Evolutionary conservation across 2,113 vertebrate species (phyloP).

Genomic region (Acrocephalus kingi): DNA sequence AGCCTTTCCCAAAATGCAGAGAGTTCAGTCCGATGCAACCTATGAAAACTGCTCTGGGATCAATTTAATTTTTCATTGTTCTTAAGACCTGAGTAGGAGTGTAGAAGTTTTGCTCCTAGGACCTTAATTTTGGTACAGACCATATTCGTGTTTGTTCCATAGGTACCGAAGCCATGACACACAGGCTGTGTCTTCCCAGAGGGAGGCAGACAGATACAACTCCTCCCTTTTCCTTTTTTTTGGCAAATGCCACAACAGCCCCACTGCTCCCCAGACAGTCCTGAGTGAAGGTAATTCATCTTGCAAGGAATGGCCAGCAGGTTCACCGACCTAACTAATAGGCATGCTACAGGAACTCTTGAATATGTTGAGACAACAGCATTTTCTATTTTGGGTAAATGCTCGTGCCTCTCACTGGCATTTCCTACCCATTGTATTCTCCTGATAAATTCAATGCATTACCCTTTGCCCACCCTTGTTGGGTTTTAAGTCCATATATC

Average conservation of each 20-base stretch:
- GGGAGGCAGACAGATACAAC: background rate
- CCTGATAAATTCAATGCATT: background rate
- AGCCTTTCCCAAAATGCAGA: background rate
- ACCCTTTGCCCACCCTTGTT: background rate
- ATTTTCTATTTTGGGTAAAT: background rate
- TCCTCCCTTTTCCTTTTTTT: background rate
- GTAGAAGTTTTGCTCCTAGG: background rate
- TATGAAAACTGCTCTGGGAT: background rate
- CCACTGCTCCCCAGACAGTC: background rate
- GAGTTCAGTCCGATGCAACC: background rate
- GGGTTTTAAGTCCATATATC: background rate
- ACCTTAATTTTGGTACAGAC: background rate
- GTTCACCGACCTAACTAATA: background rate
- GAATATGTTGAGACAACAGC: background rate
- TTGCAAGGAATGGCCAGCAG: background rate
- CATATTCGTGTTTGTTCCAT: background rate
- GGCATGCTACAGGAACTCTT: background rate
- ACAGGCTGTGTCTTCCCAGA: background rate
- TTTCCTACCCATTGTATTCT: background rate
- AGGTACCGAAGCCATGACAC: background rate
- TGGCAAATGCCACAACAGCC: background rate
- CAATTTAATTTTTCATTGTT: background rate
- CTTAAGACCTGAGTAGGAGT: background rate
- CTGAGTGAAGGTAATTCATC: conserved; percentile 8
- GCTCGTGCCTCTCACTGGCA: background rate